Conservation (phyloP, 2,113 vertebrate genomes). For the Connochaetes taurinus region DNA sequence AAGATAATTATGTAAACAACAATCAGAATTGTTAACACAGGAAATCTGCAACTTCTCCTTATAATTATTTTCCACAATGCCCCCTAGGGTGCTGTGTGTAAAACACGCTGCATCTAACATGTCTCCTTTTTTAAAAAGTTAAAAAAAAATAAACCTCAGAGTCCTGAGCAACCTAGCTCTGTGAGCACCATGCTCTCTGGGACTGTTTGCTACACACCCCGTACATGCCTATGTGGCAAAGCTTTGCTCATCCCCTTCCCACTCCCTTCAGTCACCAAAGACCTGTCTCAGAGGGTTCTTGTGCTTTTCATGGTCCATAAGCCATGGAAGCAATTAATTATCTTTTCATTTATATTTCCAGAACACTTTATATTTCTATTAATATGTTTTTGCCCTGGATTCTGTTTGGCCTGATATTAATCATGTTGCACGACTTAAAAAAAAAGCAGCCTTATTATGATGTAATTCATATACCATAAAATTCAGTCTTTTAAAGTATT, state of each 20-base stretch:
- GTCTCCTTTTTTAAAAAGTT: background rate
- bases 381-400: constrained; percentile 4
- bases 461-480: background rate
- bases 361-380: background rate
- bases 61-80: background rate
- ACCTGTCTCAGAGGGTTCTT: background rate
- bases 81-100: background rate
- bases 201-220: background rate
- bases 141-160: background rate
- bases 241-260: background rate
- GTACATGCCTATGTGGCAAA: accelerated
- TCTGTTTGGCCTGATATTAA: constrained; percentile 2
- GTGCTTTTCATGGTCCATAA: background rate
- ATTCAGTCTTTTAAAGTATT: background rate
- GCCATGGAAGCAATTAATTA: background rate
- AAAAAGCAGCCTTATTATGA: background rate
- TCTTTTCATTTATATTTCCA: background rate
- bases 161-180: background rate
- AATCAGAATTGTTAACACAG: background rate
- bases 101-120: background rate
- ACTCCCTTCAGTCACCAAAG: background rate
- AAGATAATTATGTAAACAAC: background rate
- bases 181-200: background rate
- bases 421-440: background rate
- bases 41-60: background rate